A percentile compares a stretch with the other conserved stretches of the same genome.
These are phyloP conservation scores for Lycopodina hypogea DNA, from an alignment of 37 sponge, comb jelly and placozoan genomes.

Conservation along the genomic window DNA sequence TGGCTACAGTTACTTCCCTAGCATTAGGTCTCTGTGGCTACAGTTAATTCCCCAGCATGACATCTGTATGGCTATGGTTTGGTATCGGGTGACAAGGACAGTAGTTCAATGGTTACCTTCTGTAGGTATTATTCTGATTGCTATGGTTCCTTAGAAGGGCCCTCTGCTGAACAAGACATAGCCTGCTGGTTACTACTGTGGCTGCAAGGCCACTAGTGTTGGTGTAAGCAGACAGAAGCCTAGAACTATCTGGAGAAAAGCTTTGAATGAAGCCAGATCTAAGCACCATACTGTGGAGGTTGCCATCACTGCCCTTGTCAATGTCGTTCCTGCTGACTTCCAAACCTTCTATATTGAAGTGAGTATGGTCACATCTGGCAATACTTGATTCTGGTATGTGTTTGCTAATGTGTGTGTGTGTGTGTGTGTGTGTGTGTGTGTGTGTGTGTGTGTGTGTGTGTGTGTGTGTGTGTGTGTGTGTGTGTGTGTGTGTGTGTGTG, in stretches of 20 bases:
- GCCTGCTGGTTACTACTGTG: conserved; percentile 98
- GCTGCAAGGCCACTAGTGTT: conserved; percentile 93
- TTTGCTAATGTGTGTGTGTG: too few relatives aligned
- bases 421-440: too few relatives aligned
- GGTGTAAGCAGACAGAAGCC: conserved; percentile 97
- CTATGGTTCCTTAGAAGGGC: conserved; percentile 74
- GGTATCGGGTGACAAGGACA: too few relatives aligned
- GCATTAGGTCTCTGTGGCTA: too few relatives aligned
- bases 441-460: too few relatives aligned
- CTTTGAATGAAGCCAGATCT: conserved; percentile 84
- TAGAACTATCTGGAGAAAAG: conserved; percentile 98
- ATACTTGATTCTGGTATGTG: conserved; percentile 74
- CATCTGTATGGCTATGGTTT: too few relatives aligned
- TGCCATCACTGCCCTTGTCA: conserved; percentile 77
- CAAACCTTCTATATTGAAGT: conserved; percentile 94
- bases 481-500: too few relatives aligned
- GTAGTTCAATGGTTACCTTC: too few relatives aligned
- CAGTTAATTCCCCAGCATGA: too few relatives aligned
- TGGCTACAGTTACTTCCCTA: too few relatives aligned
- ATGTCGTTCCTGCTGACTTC: conserved; percentile 90
- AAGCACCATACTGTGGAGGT: conserved; percentile 68
- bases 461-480: too few relatives aligned
- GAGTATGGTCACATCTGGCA: conserved; percentile 85
- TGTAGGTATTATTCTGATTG: conserved; percentile 83
- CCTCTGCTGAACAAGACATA: conserved; percentile 94